These are phyloP conservation scores for Penaeus monodon DNA, from an alignment of 2,888 invertebrate species.

Conservation along the genomic window DNA sequence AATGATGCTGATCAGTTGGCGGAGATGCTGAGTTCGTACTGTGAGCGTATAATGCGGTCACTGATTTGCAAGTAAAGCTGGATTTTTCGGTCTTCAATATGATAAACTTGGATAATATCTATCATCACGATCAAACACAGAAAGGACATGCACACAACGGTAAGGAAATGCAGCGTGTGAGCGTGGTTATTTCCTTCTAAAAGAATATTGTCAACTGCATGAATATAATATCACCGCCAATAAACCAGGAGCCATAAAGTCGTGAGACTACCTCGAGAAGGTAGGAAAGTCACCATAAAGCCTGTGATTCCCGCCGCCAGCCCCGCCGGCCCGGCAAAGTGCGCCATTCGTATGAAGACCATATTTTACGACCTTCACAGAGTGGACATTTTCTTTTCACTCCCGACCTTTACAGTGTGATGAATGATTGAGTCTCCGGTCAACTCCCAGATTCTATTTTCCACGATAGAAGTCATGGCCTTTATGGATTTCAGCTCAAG, in stretches of 20 bases:
- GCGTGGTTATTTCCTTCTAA: neutral
- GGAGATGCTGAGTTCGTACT: neutral
- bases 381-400: conserved; percentile 54
- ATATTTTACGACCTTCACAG: conserved; percentile 50
- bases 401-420: conserved; percentile 51
- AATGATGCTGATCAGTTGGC: conserved; percentile 15
- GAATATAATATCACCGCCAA: conserved; percentile 35
- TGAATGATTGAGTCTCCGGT: conserved; percentile 47
- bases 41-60: neutral
- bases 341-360: conserved; percentile 48
- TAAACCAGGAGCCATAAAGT: conserved; percentile 35
- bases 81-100: neutral
- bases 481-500: conserved; percentile 33
- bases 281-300: conserved; percentile 44
- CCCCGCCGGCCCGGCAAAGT: conserved; percentile 33
- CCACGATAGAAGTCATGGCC: conserved; percentile 28
- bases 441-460: conserved; percentile 30
- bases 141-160: no score
- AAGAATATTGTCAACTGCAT: conserved; percentile 13
- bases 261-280: conserved; percentile 29
- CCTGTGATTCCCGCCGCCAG: conserved; percentile 37
- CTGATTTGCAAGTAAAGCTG: no score
- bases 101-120: no score
- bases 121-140: no score
- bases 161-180: no score